Percentiles rank a stretch among this genome's conserved stretches.
These are phyloP conservation scores for Pogonophryne albipinna DNA, from an alignment of 2,797 vertebrate species.

Conservation along the genomic window DNA sequence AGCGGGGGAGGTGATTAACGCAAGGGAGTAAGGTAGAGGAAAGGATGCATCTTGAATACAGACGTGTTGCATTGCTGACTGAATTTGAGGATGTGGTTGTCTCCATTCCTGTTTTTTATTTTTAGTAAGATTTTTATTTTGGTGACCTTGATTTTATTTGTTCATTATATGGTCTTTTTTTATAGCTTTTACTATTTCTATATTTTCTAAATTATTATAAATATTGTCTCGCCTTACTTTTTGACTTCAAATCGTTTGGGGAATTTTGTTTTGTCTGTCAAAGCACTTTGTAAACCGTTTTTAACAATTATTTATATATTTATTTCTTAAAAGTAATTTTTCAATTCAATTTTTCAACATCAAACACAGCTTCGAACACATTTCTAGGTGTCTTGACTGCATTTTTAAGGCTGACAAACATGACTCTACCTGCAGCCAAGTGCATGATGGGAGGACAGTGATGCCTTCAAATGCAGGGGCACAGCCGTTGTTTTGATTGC, in stretches of 20 bases:
- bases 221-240: too few species aligned
- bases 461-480: constrained; percentile 45
- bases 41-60: constrained; percentile 11
- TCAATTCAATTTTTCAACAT: not conserved
- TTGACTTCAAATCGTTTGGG: too few species aligned
- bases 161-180: too few species aligned
- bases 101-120: not conserved
- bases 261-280: too few species aligned
- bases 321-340: not conserved
- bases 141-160: too few species aligned
- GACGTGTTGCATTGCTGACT: constrained; percentile 5
- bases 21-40: not conserved
- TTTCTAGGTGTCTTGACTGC: not conserved
- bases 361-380: not conserved
- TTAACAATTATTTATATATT: too few species aligned
- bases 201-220: too few species aligned
- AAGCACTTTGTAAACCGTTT: too few species aligned
- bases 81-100: not conserved
- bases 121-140: not conserved
- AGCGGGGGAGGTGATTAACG: not conserved
- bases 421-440: constrained; percentile 8
- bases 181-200: too few species aligned
- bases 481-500: constrained; percentile 62
- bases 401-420: constrained; percentile 18
- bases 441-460: constrained; percentile 9